phyloP scores from a whole-genome alignment of 2,797 vertebrate species.

The Enteromius argenteus region DNA sequence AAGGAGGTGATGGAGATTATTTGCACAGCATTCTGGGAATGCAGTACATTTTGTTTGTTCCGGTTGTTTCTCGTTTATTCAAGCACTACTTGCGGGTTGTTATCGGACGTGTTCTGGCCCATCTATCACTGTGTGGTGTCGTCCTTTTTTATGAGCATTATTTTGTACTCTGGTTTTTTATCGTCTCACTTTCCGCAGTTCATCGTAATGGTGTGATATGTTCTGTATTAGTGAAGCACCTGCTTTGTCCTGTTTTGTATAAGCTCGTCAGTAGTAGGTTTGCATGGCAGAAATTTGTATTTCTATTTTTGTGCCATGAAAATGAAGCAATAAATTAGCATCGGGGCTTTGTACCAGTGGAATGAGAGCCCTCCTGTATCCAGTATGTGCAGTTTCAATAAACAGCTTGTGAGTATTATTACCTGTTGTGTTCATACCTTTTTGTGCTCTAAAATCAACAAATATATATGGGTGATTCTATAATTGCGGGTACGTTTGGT shows the following conservation, averaged over 20 bases:
- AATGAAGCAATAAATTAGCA: slow-evolving; percentile 86
- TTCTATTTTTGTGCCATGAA: slow-evolving; percentile 88
- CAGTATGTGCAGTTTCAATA: slow-evolving; percentile 63
- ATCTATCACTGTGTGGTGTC: slow-evolving; percentile 86
- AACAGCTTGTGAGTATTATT: slow-evolving; percentile 57
- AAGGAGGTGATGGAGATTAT: slow-evolving; percentile 64
- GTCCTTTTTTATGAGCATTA: slow-evolving; percentile 74
- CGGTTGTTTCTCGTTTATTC: slow-evolving; percentile 71
- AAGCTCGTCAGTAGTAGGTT: slow-evolving; percentile 79
- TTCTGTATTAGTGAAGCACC: slow-evolving; percentile 73
- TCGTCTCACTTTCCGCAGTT: slow-evolving; percentile 79
- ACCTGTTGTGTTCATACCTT: slow-evolving; percentile 34
- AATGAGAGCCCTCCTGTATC: slow-evolving; percentile 57
- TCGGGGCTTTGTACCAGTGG: slow-evolving; percentile 43
- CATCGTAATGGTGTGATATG: slow-evolving; percentile 83
- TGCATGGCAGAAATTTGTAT: slow-evolving; percentile 85
- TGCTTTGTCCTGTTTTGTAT: slow-evolving; percentile 71
- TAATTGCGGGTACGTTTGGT: too few species aligned
- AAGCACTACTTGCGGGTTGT: slow-evolving; percentile 85
- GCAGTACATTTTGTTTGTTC: slow-evolving; percentile 72
- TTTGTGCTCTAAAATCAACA: background rate
- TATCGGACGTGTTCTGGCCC: slow-evolving; percentile 73
- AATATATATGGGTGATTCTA: too few species aligned
- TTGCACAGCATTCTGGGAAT: slow-evolving; percentile 86
- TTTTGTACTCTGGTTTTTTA: slow-evolving; percentile 80